Evolutionary conservation across 2,113 vertebrate genomes (phyloP).

Genomic region (Corythornis madagascariensis): DNA sequence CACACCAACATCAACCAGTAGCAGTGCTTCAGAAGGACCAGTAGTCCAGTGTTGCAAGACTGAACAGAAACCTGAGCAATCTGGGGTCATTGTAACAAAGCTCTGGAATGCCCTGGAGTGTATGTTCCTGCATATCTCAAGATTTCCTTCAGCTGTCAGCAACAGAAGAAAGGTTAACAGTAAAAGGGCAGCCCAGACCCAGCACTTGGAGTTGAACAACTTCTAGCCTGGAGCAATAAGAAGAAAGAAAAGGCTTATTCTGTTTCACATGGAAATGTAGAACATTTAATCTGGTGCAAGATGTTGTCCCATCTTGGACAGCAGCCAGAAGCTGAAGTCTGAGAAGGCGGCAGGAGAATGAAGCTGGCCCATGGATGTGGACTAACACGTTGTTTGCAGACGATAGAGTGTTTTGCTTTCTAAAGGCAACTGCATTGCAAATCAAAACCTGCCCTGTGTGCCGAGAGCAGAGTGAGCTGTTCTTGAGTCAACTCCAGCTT

Average conservation of each 20-base stretch:
- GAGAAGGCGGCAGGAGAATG: not conserved
- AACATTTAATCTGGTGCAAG: not conserved
- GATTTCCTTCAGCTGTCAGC: not conserved
- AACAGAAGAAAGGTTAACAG: not conserved
- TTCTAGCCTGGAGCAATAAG: not conserved
- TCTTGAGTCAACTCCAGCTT: not conserved
- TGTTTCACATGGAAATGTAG: not conserved
- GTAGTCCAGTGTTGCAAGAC: not conserved
- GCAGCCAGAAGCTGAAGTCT: not conserved
- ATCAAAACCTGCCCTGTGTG: not conserved
- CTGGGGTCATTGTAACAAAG: not conserved
- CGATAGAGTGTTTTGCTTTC: accelerated
- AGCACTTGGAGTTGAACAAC: not conserved
- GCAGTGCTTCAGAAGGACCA: not conserved
- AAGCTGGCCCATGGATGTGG: not conserved
- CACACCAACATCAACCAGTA: not conserved
- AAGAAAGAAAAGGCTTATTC: not conserved
- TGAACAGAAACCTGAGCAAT: not conserved
- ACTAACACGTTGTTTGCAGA: not conserved
- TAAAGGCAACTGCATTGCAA: not conserved
- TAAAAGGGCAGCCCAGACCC: not conserved
- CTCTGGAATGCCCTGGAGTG: not conserved
- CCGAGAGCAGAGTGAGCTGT: accelerated
- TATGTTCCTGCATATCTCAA: not conserved
- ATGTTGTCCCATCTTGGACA: not conserved